Base-by-base conservation (phyloP, 2,888 invertebrate species). In the Oxyteleia sp. region DNA sequence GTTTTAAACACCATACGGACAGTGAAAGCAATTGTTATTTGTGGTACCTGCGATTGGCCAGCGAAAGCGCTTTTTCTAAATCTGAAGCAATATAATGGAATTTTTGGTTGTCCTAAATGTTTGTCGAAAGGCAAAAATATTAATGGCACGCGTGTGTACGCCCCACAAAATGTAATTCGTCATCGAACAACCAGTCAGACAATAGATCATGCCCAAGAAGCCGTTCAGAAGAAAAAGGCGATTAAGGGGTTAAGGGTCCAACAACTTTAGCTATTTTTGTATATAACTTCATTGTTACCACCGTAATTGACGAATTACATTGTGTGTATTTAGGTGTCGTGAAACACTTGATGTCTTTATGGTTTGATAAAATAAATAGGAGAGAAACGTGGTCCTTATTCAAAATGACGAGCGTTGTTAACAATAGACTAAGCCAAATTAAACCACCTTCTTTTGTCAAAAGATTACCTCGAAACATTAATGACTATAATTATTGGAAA, bases 41-140 rank as follows among this genome's bases (percentile, higher is more conserved):
- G 69, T 15, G 69, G 69, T 13, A 69, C 69, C 0, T 69, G 69
- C 26, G 69, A 69, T 57, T 47, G 15, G 20, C 69, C 69, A 23
- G 55, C 55, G 0, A 57, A 57, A 47, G 55, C 69, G 5, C n/a
- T 47, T 32, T 26, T 26, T 5, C 5, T 26, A 2, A 26, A 26
- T 5, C 2, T 26, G 26, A 26, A 26, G 5, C 26, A 57, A 3
- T 32, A 53, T 15, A 69, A 68, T 68, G 66, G 66, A 5, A 1
- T 13, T 20, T 38, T 23, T 32, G 51, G 49, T 20, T 64, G 64
- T 20, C 38, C 35, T 4, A 64, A 64, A 23, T 64, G 64, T 35
- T 20, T 29, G 20, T n/a, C 20, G 11, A 51, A 53, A 23, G 41
- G 66, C 0, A 20, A 38, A 23, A 38, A 38, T 23, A 11, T 66